A percentile compares a stretch with the other conserved stretches of the same genome.
Conservation (phyloP, 2,113 vertebrate genomes). For the Leptodactylus fuscus region DNA sequence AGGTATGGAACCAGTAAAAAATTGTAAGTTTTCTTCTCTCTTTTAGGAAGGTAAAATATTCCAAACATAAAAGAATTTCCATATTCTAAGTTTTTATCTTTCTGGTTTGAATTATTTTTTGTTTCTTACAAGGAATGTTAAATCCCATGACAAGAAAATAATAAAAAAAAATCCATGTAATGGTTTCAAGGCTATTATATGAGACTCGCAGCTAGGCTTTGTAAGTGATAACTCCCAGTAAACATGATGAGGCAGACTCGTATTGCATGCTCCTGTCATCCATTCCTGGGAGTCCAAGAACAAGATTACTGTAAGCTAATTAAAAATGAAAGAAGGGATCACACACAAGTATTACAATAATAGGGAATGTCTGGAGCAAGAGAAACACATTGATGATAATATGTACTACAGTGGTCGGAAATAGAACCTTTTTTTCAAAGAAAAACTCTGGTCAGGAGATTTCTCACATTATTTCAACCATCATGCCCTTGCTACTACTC, state of each 20-base stretch:
- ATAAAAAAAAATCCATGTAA: background rate
- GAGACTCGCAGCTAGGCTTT: background rate
- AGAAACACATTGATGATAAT: background rate
- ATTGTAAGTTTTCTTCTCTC: no score
- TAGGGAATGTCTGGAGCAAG: background rate
- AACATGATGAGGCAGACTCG: background rate
- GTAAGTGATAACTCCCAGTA: background rate
- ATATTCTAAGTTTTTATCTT: background rate
- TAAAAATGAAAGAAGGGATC: background rate
- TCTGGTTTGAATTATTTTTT: background rate
- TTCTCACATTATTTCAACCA: background rate
- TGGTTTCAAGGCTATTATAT: background rate
- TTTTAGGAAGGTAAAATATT: background rate
- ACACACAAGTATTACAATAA: background rate
- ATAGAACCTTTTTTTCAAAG: background rate
- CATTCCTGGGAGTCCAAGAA: background rate
- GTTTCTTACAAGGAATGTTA: background rate
- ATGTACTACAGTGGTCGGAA: background rate
- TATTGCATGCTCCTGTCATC: background rate
- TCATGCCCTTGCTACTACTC: background rate
- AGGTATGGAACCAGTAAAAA: no score
- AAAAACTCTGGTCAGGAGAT: background rate
- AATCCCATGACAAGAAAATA: background rate
- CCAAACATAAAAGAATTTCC: background rate
- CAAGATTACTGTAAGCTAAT: background rate